Evolutionary conservation across 2,113 vertebrate genomes (phyloP), one percentile per base, ranked within the genome.

Genomic region (Craseonycteris thonglongyai): DNA sequence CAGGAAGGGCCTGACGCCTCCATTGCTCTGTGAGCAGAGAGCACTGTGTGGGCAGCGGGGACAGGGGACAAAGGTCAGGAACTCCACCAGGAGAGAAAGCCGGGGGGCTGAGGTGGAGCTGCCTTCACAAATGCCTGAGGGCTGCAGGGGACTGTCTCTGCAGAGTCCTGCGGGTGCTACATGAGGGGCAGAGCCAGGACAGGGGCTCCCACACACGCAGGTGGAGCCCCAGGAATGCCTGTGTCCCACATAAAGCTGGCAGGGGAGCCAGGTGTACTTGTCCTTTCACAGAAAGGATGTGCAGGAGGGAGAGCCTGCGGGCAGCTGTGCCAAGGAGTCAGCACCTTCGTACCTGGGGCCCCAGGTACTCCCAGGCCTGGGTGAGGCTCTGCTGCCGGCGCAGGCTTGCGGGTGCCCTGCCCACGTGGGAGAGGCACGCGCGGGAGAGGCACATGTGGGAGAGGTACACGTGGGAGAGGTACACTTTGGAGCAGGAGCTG

Each of bases 161-260:
- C 33, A 15, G 42, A 22, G 30, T 40, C 47, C 59, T 38, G 26
- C 54, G 35, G 14, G 21, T 16, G 13, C 33, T 2, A n/a, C 5
- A 0, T 9, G 12, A 3, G 4, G 13, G 21, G 26, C 0, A 16
- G 21, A 42, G 38, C 30, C 35, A 42, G 18, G 33, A 14, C 14
- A 24, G 7, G 19, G 47, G 21, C 61, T 15, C 33, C 11, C 3
- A 4, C 26, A n/a, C 30, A 16, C 2, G 5, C 8, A 15, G 33
- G 33, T 16, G 2, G 21, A 6, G 22, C 5, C 65, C 54, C 4
- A 8, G 24, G 9, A 40, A 12, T 30, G 15, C 26, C 69, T 13
- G 22, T 16, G 28, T 15, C 11, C 22, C 45, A n/a, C n/a, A 1
- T 0, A 24, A 28, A 61, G 26, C 42, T 33, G 26, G 28, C 21